A percentile compares a stretch with the other conserved stretches of the same genome.
phyloP scores from a whole-genome alignment of 2,888 invertebrate genomes.

The Pachydiplax longipennis region DNA sequence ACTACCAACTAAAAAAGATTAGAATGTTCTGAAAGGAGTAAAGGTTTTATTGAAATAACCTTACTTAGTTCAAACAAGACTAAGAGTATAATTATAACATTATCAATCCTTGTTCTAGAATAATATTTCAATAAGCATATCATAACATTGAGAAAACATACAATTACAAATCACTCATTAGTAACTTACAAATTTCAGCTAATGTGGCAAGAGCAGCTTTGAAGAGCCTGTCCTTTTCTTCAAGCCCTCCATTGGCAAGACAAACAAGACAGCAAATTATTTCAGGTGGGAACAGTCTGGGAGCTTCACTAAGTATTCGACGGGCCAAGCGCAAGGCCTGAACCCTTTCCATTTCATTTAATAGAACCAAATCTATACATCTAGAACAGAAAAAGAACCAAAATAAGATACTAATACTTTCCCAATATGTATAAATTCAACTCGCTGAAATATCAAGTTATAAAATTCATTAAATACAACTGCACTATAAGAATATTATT shows the following conservation, averaged over 20 bases:
- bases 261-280: slow-evolving; percentile 83
- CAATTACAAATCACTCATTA: no score
- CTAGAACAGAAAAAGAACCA: slow-evolving; percentile 60
- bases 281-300: slow-evolving; percentile 74
- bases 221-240: slow-evolving; percentile 83
- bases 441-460: slow-evolving; percentile 46
- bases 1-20: no score
- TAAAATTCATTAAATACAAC: neutral
- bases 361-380: slow-evolving; percentile 87
- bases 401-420: neutral
- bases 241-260: slow-evolving; percentile 78
- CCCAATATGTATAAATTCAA: slow-evolving; percentile 45
- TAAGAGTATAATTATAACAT: no score
- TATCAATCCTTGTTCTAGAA: no score
- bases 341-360: slow-evolving; percentile 81
- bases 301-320: slow-evolving; percentile 70
- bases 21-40: no score
- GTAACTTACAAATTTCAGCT: slow-evolving; percentile 79
- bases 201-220: slow-evolving; percentile 86
- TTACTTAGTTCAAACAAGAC: no score
- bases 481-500: no score
- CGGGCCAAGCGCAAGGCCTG: slow-evolving; percentile 89
- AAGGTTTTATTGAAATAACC: no score
- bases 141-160: no score
- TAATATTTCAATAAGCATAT: no score